Conservation (phyloP, 1,140 invertebrate species). For the Magallana gigas region DNA sequence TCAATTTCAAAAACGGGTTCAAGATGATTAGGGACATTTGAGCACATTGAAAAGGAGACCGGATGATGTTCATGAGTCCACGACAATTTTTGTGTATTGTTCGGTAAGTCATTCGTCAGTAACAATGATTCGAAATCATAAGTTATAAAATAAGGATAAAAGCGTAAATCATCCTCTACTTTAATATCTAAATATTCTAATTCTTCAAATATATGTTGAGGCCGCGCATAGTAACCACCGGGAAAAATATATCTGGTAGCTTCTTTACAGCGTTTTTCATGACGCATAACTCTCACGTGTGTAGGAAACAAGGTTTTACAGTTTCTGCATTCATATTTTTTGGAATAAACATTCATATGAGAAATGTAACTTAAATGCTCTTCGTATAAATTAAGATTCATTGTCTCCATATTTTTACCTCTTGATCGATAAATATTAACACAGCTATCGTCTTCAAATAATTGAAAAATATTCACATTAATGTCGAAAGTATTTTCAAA, state of each 20-base stretch:
- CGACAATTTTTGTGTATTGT: neutral
- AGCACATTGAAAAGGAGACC: slow-evolving; percentile 20
- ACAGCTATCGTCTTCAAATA: neutral
- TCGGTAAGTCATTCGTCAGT: neutral
- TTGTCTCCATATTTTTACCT: neutral
- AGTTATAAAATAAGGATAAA: slow-evolving; percentile 33
- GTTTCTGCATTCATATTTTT: slow-evolving; percentile 23
- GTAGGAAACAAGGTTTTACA: slow-evolving; percentile 9
- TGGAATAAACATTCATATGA: neutral
- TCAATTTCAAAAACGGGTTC: neutral
- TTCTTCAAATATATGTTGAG: neutral
- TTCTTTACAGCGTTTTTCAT: slow-evolving; percentile 8
- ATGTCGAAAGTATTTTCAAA: neutral
- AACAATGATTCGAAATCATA: slow-evolving; percentile 20
- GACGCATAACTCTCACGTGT: neutral
- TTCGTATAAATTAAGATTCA: slow-evolving; percentile 6
- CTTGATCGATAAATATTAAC: neutral
- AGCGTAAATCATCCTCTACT: neutral
- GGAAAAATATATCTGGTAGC: slow-evolving; percentile 13
- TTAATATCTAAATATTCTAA: slow-evolving; percentile 16
- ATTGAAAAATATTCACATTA: slow-evolving; percentile 1
- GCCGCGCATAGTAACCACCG: slow-evolving; percentile 3
- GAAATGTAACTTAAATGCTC: neutral
- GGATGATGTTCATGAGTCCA: slow-evolving; percentile 4
- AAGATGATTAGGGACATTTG: neutral